Evolutionary conservation across 2,888 invertebrate species (phyloP), one percentile per base, ranked within the genome.

Genomic region (Coremacera marginata): DNA sequence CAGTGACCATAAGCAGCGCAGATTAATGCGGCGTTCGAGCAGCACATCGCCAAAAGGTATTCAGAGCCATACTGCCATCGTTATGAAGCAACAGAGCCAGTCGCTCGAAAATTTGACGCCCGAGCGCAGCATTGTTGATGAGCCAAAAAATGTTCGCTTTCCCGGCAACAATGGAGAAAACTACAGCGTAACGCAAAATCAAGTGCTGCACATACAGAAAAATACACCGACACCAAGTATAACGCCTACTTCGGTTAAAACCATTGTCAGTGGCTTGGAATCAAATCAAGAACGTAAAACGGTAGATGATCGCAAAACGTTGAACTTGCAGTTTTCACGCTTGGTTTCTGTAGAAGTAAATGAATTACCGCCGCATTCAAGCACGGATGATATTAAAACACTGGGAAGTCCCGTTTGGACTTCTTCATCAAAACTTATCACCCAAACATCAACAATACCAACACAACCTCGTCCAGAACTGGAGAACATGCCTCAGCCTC

Each of bases 161-260:
- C 95, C 96, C 1, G 96, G 95, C 87, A 94, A 94, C 84, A 95
- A 95, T 88, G 96, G 96, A 52, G 93, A 94, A 84, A 94, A 94
- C 82, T 96, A 96, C 89, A 96, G 96, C 88, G 96, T 96, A 37
- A 96, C 96, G 65, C 96, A 96, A 84, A 96, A 96, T 89, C 95
- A 96, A 91, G 95, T 96, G 84, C 93, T 96, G 80, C 94, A 96
- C 84, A 91, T 96, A 81, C 94, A 95, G 82, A 92, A 92, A 81
- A 92, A 93, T 84, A 82, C 87, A 82, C 80, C 87, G 57, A 31
- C 62, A 27, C 37, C 63, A 9, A 25, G 34, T 31, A 34, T 44
- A 5, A 60, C 79, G 11, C 70, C 77, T 67, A 83, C 91, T 31
- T 93, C 92, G 31, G 94, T 94, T 75, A 93, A 93, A 83, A 93